Conservation (phyloP, 2,113 vertebrate genomes). For the Vidua macroura region DNA sequence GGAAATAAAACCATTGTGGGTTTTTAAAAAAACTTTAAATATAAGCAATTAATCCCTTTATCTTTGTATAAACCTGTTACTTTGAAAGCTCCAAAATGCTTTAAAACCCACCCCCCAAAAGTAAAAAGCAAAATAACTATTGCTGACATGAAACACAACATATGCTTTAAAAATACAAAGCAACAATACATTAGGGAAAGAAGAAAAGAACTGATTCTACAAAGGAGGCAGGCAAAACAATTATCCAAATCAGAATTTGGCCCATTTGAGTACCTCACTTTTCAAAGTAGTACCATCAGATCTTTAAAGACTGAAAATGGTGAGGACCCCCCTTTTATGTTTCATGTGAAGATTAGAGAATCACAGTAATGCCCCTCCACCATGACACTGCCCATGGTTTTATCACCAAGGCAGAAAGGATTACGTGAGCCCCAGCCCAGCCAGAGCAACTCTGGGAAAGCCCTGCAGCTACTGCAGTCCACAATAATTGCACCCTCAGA, state of each 20-base stretch:
- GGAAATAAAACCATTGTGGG: not conserved
- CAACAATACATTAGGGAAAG: not conserved
- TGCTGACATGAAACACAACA: not conserved
- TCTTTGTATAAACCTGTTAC: not conserved
- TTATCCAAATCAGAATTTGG: not conserved
- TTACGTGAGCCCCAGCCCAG: not conserved
- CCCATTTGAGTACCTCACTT: not conserved
- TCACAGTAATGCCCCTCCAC: not conserved
- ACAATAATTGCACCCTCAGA: not conserved
- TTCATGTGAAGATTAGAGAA: not conserved
- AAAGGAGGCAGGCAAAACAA: conserved; percentile 1
- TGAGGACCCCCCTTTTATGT: not conserved
- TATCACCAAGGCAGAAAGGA: not conserved
- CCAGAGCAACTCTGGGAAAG: not conserved
- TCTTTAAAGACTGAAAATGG: not conserved
- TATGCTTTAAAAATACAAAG: not conserved
- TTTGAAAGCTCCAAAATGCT: not conserved
- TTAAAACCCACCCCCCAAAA: not conserved
- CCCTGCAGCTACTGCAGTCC: not conserved
- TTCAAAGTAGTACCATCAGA: not conserved
- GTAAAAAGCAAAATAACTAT: not conserved
- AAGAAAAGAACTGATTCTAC: not conserved
- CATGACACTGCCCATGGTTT: not conserved
- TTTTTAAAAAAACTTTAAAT: not conserved
- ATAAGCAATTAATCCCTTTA: not conserved